A percentile compares a stretch with the other conserved stretches of the same genome.
These are phyloP conservation scores for Calliopsis andreniformis DNA, from an alignment of 1,140 invertebrate genomes.

Conservation along the genomic window DNA sequence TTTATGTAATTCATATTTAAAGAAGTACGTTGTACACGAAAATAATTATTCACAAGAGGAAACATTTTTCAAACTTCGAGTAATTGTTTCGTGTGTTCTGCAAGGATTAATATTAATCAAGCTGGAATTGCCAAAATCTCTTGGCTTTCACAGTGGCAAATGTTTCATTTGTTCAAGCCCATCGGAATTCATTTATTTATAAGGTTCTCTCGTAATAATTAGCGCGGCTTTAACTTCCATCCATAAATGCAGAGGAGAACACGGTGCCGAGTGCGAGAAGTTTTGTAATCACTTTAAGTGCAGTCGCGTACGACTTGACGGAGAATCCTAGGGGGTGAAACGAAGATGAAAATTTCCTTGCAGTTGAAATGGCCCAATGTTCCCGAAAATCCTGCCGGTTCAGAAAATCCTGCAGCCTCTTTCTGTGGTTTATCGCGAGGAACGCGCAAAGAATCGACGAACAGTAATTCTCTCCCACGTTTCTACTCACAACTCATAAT, in stretches of 20 bases:
- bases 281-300: constrained; percentile 66
- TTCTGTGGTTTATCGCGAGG: background rate
- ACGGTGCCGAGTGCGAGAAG: constrained; percentile 37
- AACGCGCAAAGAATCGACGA: too few relatives aligned
- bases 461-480: background rate
- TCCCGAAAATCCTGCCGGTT: background rate
- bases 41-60: too few relatives aligned
- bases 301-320: constrained; percentile 57
- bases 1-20: too few relatives aligned
- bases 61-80: background rate
- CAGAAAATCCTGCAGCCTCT: constrained; percentile 11
- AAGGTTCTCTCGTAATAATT: constrained; percentile 55
- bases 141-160: background rate
- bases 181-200: constrained; percentile 50
- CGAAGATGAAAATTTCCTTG: constrained; percentile 51
- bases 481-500: background rate
- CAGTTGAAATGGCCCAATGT: background rate
- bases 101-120: background rate
- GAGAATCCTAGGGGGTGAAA: constrained; percentile 54
- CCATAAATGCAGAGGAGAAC: constrained; percentile 32
- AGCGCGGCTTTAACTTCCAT: constrained; percentile 51
- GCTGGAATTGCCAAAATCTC: background rate
- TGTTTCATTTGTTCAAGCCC: background rate
- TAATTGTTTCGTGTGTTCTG: background rate
- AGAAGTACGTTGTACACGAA: too few relatives aligned